Conservation (phyloP, 2,888 invertebrate species). For the Operophtera brumata region DNA sequence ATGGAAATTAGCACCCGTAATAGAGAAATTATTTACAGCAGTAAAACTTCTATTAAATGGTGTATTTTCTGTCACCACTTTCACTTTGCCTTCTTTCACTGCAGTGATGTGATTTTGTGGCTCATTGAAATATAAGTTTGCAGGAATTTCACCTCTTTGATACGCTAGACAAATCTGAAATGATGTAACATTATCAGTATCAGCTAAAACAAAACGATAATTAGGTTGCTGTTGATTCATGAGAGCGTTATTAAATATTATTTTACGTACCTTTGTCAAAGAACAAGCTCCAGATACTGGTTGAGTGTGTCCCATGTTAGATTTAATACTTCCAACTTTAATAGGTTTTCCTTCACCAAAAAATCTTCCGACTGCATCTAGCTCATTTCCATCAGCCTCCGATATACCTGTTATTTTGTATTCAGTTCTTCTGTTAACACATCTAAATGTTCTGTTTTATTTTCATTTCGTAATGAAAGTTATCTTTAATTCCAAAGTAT, state of each 20-base stretch:
- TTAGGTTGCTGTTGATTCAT: no score
- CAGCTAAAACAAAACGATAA: no score
- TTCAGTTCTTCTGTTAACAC: no score
- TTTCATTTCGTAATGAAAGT: no score
- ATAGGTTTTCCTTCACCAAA: slow-evolving; percentile 76
- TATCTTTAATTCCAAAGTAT: no score
- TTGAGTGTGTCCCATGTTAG: slow-evolving; percentile 57
- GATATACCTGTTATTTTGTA: slow-evolving; percentile 67
- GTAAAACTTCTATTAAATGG: slow-evolving; percentile 44
- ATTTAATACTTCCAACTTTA: slow-evolving; percentile 66
- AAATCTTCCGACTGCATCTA: slow-evolving; percentile 79
- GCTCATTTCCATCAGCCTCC: slow-evolving; percentile 82
- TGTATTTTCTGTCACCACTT: slow-evolving; percentile 43
- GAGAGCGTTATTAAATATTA: no score
- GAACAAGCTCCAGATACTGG: slow-evolving; percentile 64
- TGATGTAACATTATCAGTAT: no score
- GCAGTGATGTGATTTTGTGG: slow-evolving; percentile 40
- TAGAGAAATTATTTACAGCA: slow-evolving; percentile 50
- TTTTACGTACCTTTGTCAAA: slow-evolving; percentile 70
- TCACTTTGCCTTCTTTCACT: slow-evolving; percentile 42
- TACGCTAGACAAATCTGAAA: slow-evolving; percentile 51
- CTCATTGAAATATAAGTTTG: slow-evolving; percentile 48
- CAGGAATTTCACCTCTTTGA: slow-evolving; percentile 47
- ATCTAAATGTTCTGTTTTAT: no score
- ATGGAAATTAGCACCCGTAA: slow-evolving; percentile 45